Evolutionary conservation across 2,888 invertebrate genomes (phyloP), one percentile per base, ranked within the genome.

Genomic region (Eurytoma californica): DNA sequence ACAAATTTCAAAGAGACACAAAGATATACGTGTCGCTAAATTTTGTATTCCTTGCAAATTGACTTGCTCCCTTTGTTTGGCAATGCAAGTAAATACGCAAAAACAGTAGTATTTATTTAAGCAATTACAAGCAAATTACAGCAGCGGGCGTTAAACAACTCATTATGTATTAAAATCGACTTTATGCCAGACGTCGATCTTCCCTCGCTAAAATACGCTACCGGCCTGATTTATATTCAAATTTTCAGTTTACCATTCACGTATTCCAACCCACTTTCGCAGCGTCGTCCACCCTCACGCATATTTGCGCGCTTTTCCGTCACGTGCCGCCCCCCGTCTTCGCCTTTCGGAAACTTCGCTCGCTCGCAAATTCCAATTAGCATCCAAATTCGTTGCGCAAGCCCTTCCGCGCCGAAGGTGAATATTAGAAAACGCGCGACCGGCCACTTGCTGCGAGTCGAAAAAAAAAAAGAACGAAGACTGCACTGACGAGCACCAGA

Each of bases 181-280:
- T 39, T 16, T n/a, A 65, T 47, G 47, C 49, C 18, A 39, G 57
- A n/a, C 39, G 39, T 16, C 30, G 61, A 30, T 61, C 12, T 7
- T 57, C 18, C 49, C 51, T 2, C 72, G 20, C 55, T 3, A n/a
- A 30, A 72, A 72, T 63, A 72, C 55, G 30, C 57, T 57, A 58
- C 61, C 39, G 30, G n/a, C 47, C 18, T 63, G 39, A 39, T 69
- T 69, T 74, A 58, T 57, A 74, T 74, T 74, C 73, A 74, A 74
- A 74, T 74, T 74, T 74, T 74, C 73, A 57, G 66, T 74, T 74
- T 74, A 66, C 24, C 65, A 73, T 73, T 73, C 55, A 73, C 55
- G 63, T 63, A 73, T 65, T 73, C 57, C 53, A 65, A 55, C 51
- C 57, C 65, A n/a, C 66, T 74, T 74, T 58, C 39, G n/a, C 12